Conservation (phyloP, 2,888 invertebrate species). For the Ophion ventricosus region DNA sequence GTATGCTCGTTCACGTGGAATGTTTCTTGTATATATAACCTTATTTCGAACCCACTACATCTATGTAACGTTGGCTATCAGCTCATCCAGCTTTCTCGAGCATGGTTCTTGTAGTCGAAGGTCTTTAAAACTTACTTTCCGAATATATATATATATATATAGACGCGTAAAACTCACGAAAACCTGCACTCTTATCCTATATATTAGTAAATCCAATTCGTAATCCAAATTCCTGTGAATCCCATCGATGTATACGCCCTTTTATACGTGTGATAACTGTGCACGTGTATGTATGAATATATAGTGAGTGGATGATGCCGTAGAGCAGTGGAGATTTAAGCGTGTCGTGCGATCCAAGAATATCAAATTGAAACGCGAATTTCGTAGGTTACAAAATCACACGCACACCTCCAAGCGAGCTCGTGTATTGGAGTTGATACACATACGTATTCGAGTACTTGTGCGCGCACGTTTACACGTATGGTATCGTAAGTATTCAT, state of each 20-base stretch:
- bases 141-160: no score
- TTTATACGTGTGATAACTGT: conserved; percentile 19
- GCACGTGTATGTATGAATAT: conserved; percentile 30
- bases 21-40: not conserved
- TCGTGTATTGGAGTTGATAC: not conserved
- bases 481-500: not conserved
- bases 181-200: conserved; percentile 6
- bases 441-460: not conserved
- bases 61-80: no score
- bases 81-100: no score
- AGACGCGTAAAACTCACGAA: conserved; percentile 1
- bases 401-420: not conserved
- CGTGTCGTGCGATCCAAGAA: conserved; percentile 72
- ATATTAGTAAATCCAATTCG: conserved; percentile 23
- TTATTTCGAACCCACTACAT: no score
- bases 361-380: conserved; percentile 75
- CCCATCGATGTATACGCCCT: conserved; percentile 43
- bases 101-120: no score
- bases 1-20: not conserved
- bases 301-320: conserved; percentile 8
- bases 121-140: no score
- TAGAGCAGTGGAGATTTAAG: conserved; percentile 70
- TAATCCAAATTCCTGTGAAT: conserved; percentile 51
- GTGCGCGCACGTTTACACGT: no score
- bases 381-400: conserved; percentile 46